Base-by-base conservation (phyloP, 2,888 invertebrate genomes). In the Sinotaia quadrata region DNA sequence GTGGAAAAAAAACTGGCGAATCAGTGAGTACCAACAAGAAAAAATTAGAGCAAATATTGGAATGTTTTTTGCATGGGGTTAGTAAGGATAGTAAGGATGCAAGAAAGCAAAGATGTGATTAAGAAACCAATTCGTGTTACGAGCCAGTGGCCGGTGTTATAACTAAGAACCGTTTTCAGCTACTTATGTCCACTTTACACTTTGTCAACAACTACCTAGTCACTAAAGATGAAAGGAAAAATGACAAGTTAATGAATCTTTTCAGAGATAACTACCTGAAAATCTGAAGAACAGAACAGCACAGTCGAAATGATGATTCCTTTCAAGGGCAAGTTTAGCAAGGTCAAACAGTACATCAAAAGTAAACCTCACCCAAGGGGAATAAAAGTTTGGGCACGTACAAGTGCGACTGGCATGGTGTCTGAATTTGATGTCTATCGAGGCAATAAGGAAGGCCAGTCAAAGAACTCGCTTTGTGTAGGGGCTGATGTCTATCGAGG, bases 221-320 rank as follows among this genome's bases (percentile, higher is more conserved):
- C 3, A 41, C 67, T 5, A 51, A 67, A 3, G 37, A 56, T 4
- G 33, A 58, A 3, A 47, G n/a, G n/a, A n/a, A 62, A 36, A 15
- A 18, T 15, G 68, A 72, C 36, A 71, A 58, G n/a, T 44, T 72
- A 37, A 18, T 73, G 36, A 21, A 69, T n/a, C 75, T 18, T 12
- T 61, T 72, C 18, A 37, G 57, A 61, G 15, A 49, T 4, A 37
- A 78, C 58, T 76, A 78, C 52, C 33, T 67, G 52, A 78, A 73
- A 66, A 58, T 81, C 78, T 44, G 82, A 84, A 71, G 83, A 84
- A 67, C 54, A 78, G 47, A 58, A 73, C 54, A 63, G 75, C 15
- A 68, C 83, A 27, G 83, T 84, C 68, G 80, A 85, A 67, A 72
- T 81, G 51, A 84, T 81, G 71, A 77, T 79, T 10, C 81, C 82